Evolutionary conservation across 2,888 invertebrate species (phyloP).

Genomic region (Cyclophora punctaria): DNA sequence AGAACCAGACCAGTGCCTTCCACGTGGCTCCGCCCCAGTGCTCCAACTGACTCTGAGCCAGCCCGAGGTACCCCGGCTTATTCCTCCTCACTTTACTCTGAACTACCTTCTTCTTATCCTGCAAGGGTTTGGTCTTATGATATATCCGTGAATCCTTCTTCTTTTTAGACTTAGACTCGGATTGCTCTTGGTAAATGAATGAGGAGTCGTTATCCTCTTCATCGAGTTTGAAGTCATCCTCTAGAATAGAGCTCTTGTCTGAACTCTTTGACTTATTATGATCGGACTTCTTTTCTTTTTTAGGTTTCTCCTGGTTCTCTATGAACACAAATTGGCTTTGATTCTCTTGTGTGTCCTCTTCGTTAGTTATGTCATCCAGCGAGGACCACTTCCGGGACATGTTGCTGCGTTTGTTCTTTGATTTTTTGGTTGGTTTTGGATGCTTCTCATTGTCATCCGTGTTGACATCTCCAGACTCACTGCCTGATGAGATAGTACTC

Average conservation of each 20-base stretch:
- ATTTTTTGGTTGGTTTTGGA: conserved; percentile 51
- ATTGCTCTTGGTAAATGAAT: conserved; percentile 54
- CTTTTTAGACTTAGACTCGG: conserved; percentile 55
- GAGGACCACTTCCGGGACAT: conserved; percentile 77
- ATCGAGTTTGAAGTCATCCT: conserved; percentile 46
- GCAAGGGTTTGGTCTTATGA: conserved; percentile 51
- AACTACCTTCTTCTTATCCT: conserved; percentile 65
- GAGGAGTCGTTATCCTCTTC: conserved; percentile 51
- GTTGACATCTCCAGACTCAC: conserved; percentile 66
- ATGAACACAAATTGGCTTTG: conserved; percentile 67
- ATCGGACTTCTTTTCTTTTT: conserved; percentile 56
- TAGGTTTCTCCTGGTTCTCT: conserved; percentile 60
- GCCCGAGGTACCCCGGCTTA: conserved; percentile 60
- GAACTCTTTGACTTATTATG: conserved; percentile 36
- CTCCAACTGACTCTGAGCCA: conserved; percentile 61
- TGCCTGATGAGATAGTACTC: conserved; percentile 61
- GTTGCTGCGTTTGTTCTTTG: conserved; percentile 61
- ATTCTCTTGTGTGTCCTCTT: conserved; percentile 48
- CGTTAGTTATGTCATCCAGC: conserved; percentile 68
- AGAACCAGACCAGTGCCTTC: conserved; percentile 83
- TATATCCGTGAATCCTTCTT: conserved; percentile 64
- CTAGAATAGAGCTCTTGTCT: conserved; percentile 37
- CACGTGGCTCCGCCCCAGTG: conserved; percentile 75
- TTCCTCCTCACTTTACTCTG: conserved; percentile 54
- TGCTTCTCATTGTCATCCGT: conserved; percentile 59